A percentile compares a stretch with the other conserved stretches of the same genome.
Evolutionary conservation across 2,113 vertebrate genomes (phyloP).

Genomic region (Charina bottae): DNA sequence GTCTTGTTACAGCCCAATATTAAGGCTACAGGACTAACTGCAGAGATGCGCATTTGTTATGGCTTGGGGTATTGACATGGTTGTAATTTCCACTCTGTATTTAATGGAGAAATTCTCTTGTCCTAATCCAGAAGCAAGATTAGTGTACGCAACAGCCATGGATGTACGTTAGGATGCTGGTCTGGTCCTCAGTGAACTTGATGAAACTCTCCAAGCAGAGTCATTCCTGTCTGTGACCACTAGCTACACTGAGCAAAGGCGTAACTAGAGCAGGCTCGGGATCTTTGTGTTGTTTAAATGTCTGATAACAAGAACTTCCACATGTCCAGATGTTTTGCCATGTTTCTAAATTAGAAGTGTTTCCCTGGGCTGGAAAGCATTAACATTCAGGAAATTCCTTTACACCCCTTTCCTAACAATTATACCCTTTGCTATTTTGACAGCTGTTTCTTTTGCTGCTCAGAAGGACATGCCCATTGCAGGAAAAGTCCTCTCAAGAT

Average conservation of each 20-base stretch:
- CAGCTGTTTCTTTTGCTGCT: neutral
- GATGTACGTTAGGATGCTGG: neutral
- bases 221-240: neutral
- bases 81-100: neutral
- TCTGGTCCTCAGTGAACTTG: neutral
- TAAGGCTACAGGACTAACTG: neutral
- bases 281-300: neutral
- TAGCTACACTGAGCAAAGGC: neutral
- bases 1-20: neutral
- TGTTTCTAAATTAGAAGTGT: neutral
- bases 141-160: neutral
- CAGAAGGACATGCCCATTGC: neutral
- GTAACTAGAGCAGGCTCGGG: neutral
- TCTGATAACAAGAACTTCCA: neutral
- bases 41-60: neutral
- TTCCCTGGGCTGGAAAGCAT: neutral
- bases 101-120: neutral
- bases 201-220: neutral
- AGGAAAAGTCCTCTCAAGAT: neutral
- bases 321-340: neutral
- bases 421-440: neutral
- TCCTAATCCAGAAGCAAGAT: neutral
- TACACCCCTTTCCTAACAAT: neutral
- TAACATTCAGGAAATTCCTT: conserved; percentile 6
- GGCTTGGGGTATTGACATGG: neutral